A percentile compares a stretch with the other conserved stretches of the same genome.
phyloP scores from a whole-genome alignment of 2,797 vertebrate species.

The Malurus leucopterus region DNA sequence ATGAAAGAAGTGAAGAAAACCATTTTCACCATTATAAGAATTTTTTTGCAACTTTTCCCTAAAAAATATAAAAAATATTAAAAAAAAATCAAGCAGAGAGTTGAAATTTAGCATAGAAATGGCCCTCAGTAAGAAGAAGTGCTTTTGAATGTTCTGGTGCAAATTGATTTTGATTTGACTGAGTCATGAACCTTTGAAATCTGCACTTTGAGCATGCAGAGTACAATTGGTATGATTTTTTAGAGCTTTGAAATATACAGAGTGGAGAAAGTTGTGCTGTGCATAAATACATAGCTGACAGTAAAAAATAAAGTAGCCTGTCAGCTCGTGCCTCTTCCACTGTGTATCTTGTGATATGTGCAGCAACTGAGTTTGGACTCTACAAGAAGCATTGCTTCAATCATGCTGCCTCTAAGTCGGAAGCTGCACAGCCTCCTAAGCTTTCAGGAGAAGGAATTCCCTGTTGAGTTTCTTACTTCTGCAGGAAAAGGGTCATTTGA shows the following conservation, averaged over 20 bases:
- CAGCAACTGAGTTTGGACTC: slow-evolving; percentile 32
- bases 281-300: slow-evolving; percentile 59
- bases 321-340: slow-evolving; percentile 22
- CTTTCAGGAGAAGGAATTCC: slow-evolving; percentile 41
- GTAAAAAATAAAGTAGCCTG: slow-evolving; percentile 48
- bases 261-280: slow-evolving; percentile 31
- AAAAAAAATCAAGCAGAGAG: slow-evolving; percentile 5
- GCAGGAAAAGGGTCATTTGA: slow-evolving; percentile 42
- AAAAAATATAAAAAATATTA: neutral
- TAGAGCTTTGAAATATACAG: slow-evolving; percentile 55
- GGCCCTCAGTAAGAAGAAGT: slow-evolving; percentile 52
- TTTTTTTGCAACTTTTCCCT: slow-evolving; percentile 9
- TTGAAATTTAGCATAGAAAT: slow-evolving; percentile 58
- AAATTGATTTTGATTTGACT: slow-evolving; percentile 65
- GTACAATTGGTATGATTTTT: slow-evolving; percentile 59
- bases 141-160: slow-evolving; percentile 60
- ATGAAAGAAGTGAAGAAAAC: slow-evolving; percentile 32
- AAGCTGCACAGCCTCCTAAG: slow-evolving; percentile 4
- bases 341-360: slow-evolving; percentile 2
- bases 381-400: slow-evolving; percentile 26
- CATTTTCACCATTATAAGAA: neutral
- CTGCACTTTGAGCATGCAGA: slow-evolving; percentile 60
- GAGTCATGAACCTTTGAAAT: slow-evolving; percentile 63
- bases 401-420: neutral
- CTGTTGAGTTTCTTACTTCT: slow-evolving; percentile 26